Evolutionary conservation across 2,113 vertebrate genomes (phyloP).

Genomic region (Eleginops maclovinus): DNA sequence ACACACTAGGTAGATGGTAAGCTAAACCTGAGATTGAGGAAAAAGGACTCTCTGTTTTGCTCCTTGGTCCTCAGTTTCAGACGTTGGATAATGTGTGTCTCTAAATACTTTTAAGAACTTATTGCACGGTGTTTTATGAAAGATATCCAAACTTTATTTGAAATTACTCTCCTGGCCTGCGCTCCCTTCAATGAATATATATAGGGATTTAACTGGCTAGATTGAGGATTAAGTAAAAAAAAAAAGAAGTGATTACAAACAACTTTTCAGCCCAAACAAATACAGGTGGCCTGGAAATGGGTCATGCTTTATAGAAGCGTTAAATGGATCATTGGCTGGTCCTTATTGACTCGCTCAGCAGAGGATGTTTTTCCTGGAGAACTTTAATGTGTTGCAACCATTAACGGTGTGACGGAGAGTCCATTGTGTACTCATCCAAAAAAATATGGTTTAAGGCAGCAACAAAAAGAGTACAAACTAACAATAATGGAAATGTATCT

Average conservation of each 20-base stretch:
- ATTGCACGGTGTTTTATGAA: neutral
- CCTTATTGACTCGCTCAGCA: conserved; percentile 10
- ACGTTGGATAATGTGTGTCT: too few species aligned
- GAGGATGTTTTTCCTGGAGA: conserved; percentile 26
- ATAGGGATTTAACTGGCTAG: neutral
- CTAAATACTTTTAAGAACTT: neutral
- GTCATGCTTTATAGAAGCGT: neutral
- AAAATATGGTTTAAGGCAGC: neutral
- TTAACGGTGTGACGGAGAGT: conserved; percentile 27
- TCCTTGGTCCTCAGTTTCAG: neutral
- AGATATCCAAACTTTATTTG: neutral
- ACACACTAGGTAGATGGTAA: neutral
- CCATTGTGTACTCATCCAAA: conserved; percentile 22
- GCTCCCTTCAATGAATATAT: neutral
- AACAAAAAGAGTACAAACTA: neutral
- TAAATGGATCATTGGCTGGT: conserved; percentile 32
- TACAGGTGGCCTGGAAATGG: conserved; percentile 2
- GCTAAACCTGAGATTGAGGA: neutral
- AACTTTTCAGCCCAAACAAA: neutral
- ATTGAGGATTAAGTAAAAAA: neutral
- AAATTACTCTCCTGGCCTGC: neutral
- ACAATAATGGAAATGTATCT: neutral
- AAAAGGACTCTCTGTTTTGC: neutral
- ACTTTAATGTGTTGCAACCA: conserved; percentile 1
- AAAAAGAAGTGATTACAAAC: neutral